Conservation (phyloP, 2,888 invertebrate genomes). For the Lomographa bimaculata region DNA sequence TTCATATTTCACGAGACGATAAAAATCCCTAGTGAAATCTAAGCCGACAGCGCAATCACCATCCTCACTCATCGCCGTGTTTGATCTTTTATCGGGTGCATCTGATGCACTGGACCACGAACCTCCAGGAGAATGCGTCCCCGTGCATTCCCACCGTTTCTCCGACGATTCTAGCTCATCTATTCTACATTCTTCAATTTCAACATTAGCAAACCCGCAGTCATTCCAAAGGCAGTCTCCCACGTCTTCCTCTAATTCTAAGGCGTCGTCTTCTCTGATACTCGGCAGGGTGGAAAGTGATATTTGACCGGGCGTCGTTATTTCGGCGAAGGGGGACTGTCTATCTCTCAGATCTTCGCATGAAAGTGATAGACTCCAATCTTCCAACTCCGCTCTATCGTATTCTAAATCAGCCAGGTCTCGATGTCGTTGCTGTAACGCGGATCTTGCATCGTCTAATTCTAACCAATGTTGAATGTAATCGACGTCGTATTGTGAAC, state of each 20-base stretch:
- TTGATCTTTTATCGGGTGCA: slow-evolving; percentile 87
- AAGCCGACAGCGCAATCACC: slow-evolving; percentile 88
- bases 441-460: slow-evolving; percentile 88
- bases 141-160: slow-evolving; percentile 86
- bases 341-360: slow-evolving; percentile 86
- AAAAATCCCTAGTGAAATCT: slow-evolving; percentile 91
- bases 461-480: slow-evolving; percentile 91
- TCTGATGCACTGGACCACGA: slow-evolving; percentile 84
- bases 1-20: slow-evolving; percentile 91
- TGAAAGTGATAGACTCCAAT: slow-evolving; percentile 90
- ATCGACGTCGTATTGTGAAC: slow-evolving; percentile 87
- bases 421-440: slow-evolving; percentile 86
- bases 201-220: slow-evolving; percentile 87
- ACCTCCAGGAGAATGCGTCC: slow-evolving; percentile 84
- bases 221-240: slow-evolving; percentile 90
- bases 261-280: slow-evolving; percentile 88
- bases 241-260: slow-evolving; percentile 89
- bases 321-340: slow-evolving; percentile 76
- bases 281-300: slow-evolving; percentile 87
- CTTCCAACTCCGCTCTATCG: slow-evolving; percentile 89
- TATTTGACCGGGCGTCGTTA: slow-evolving; percentile 85
- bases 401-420: slow-evolving; percentile 88
- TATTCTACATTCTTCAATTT: slow-evolving; percentile 86
- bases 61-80: slow-evolving; percentile 87
- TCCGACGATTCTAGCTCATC: slow-evolving; percentile 75